phyloP scores from a whole-genome alignment of 2,888 invertebrate genomes.

The Thera britannica region DNA sequence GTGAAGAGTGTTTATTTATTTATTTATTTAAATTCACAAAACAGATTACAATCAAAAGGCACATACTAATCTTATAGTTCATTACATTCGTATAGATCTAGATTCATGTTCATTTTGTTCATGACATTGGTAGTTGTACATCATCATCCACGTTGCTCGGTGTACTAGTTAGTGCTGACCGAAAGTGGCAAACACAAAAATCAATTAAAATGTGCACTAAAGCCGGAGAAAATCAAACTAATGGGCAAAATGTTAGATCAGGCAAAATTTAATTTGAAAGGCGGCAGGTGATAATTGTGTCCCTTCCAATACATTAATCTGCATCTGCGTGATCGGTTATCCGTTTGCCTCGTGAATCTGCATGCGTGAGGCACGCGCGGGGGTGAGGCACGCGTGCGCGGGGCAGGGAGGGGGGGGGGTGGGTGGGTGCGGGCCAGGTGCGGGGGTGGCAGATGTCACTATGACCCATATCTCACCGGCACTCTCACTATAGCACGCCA shows the following conservation, averaged over 20 bases:
- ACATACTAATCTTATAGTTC: too few relatives aligned
- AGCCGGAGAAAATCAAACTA: not conserved
- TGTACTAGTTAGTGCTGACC: not conserved
- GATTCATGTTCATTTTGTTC: too few relatives aligned
- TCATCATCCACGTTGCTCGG: not conserved
- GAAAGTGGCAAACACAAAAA: not conserved
- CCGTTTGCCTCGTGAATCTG: slow-evolving; percentile 64
- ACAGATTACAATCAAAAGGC: too few relatives aligned
- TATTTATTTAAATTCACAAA: too few relatives aligned
- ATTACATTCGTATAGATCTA: too few relatives aligned
- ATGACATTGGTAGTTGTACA: not conserved
- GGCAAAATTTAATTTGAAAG: not conserved
- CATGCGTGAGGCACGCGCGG: slow-evolving; percentile 54
- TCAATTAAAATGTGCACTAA: not conserved
- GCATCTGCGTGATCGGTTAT: slow-evolving; percentile 37
- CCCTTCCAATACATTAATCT: slow-evolving; percentile 21
- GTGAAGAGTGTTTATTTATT: not conserved
- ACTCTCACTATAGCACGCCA: slow-evolving; percentile 4
- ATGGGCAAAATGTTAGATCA: not conserved
- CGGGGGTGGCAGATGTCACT: slow-evolving; percentile 77
- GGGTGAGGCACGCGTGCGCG: slow-evolving; percentile 27
- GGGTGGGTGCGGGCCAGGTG: slow-evolving; percentile 60
- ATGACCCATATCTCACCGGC: slow-evolving; percentile 64
- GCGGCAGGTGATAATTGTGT: slow-evolving; percentile 10
- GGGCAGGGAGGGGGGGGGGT: slow-evolving; percentile 34